A percentile compares a stretch with the other conserved stretches of the same genome.
These are phyloP conservation scores for Pherbina coryleti DNA, from an alignment of 2,888 invertebrate genomes.

Conservation along the genomic window DNA sequence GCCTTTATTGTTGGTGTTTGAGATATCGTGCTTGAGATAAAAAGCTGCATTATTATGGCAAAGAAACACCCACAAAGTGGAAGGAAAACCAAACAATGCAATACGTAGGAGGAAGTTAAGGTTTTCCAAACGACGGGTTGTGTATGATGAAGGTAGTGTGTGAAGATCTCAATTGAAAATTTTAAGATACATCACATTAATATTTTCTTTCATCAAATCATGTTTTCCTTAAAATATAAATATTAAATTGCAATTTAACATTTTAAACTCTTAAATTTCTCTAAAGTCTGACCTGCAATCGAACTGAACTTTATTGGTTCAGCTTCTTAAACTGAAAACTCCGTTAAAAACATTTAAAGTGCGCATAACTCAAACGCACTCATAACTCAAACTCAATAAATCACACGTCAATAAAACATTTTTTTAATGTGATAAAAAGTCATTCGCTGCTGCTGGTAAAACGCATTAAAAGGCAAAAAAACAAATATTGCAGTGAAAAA, in stretches of 20 bases:
- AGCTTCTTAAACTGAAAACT: not conserved
- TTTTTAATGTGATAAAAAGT: not conserved
- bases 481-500: not conserved
- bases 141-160: no score
- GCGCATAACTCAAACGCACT: not conserved
- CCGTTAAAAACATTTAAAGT: not conserved
- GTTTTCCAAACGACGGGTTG: no score
- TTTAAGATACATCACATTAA: no score
- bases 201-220: no score
- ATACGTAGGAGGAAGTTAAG: not conserved
- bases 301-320: no score
- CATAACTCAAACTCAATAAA: not conserved
- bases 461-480: not conserved
- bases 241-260: no score
- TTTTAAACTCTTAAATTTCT: no score
- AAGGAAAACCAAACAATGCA: not conserved
- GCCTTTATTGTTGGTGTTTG: not conserved
- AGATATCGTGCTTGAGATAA: constrained; percentile 13
- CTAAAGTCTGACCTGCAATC: no score
- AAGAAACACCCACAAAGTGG: not conserved
- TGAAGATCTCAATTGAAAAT: no score
- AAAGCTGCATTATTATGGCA: not conserved
- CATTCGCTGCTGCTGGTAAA: not conserved
- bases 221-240: no score
- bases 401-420: not conserved